Conservation (phyloP, 1,140 invertebrate species). For the Dreissena rostriformis region DNA sequence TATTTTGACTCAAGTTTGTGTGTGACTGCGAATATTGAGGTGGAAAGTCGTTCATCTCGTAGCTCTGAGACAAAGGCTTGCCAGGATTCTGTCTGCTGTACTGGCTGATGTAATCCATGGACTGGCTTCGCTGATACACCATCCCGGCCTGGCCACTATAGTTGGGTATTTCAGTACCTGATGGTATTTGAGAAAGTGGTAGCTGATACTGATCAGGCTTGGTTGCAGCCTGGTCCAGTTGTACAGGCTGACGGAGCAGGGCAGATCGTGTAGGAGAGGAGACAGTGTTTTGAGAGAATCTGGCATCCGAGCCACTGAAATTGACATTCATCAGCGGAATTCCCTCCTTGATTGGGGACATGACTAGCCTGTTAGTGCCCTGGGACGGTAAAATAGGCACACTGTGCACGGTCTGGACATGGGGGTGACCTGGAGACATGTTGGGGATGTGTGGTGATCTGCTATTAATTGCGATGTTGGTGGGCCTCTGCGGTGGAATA, state of each 20-base stretch:
- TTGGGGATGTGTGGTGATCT: background rate
- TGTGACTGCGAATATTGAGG: slow-evolving; percentile 9
- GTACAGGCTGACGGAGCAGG: slow-evolving; percentile 33
- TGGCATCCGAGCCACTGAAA: background rate
- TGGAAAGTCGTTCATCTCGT: slow-evolving; percentile 44
- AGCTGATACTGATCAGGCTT: slow-evolving; percentile 8
- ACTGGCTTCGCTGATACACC: slow-evolving; percentile 28
- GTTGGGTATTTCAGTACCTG: background rate
- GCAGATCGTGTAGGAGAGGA: slow-evolving; percentile 20
- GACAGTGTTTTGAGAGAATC: background rate
- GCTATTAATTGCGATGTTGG: background rate
- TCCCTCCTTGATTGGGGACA: slow-evolving; percentile 18
- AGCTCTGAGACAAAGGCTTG: slow-evolving; percentile 26
- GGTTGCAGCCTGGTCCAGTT: background rate
- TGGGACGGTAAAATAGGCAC: background rate
- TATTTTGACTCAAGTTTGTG: background rate
- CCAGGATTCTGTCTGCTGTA: slow-evolving; percentile 4
- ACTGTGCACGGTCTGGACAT: background rate
- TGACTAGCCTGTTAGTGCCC: background rate
- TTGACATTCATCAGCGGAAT: slow-evolving; percentile 1
- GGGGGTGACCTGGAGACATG: background rate
- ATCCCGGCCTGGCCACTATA: slow-evolving; percentile 7
- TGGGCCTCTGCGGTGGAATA: background rate
- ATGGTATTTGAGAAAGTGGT: too few species aligned
- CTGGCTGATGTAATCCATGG: slow-evolving; percentile 27